These are phyloP conservation scores for Ruditapes philippinarum DNA, from an alignment of 1,140 invertebrate genomes.

Conservation along the genomic window DNA sequence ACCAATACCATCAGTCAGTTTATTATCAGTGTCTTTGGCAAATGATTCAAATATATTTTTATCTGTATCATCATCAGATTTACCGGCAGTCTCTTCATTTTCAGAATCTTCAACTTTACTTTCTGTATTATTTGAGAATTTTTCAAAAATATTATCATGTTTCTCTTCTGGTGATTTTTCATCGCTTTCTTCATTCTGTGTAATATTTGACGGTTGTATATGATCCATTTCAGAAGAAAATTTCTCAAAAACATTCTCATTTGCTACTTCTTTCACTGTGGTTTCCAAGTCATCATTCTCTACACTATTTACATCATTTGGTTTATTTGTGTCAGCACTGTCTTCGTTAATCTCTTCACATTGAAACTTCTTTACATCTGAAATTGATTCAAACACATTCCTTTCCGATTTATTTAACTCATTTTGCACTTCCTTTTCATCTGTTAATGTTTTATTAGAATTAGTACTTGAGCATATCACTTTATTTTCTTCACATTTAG, in stretches of 20 bases:
- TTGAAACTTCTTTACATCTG: neutral
- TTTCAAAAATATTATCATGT: constrained; percentile 23
- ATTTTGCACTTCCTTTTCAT: neutral
- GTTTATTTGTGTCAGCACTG: neutral
- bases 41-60: constrained; percentile 21
- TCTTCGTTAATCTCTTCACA: neutral
- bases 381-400: constrained; percentile 7
- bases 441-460: neutral
- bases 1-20: neutral
- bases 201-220: neutral
- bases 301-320: neutral
- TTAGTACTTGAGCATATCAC: neutral
- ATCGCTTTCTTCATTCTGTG: neutral
- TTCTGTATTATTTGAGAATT: neutral
- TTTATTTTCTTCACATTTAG: neutral
- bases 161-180: neutral
- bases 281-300: neutral
- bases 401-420: neutral
- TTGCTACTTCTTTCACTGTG: neutral
- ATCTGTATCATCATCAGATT: neutral
- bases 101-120: neutral
- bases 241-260: constrained; percentile 37
- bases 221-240: neutral
- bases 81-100: neutral
- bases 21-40: neutral